Percentiles rank a stretch among this genome's conserved stretches.
phyloP scores from a whole-genome alignment of 2,888 invertebrate species.

The Lottia gigantea region DNA sequence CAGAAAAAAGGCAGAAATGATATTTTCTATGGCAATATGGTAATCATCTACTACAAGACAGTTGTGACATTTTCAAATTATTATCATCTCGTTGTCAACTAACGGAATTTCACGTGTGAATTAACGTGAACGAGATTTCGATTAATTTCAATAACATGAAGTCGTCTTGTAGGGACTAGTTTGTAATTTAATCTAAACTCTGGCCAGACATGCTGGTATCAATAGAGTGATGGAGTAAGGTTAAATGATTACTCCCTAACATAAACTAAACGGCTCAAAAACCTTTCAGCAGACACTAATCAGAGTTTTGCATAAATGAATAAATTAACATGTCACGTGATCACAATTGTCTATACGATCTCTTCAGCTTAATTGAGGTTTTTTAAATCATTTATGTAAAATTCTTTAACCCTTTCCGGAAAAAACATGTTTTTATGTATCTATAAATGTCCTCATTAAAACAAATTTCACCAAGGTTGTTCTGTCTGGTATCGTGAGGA shows the following conservation, averaged over 20 bases:
- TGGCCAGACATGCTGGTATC: neutral
- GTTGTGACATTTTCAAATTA: constrained; percentile 2
- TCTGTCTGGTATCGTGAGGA: too few relatives aligned
- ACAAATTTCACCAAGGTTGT: too few relatives aligned
- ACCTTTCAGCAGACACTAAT: too few relatives aligned
- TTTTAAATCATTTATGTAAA: too few relatives aligned
- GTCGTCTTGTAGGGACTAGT: constrained; percentile 17
- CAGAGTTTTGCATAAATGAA: too few relatives aligned
- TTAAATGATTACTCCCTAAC: constrained; percentile 3
- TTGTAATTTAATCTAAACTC: neutral
- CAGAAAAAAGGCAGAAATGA: neutral
- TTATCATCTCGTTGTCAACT: constrained; percentile 10
- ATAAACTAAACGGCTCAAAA: neutral
- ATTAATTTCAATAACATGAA: constrained; percentile 26
- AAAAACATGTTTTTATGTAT: too few relatives aligned
- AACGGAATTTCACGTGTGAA: constrained; percentile 10
- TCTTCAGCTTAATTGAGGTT: too few relatives aligned
- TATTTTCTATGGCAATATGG: constrained; percentile 3
- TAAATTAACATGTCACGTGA: too few relatives aligned
- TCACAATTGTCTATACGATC: too few relatives aligned
- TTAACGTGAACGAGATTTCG: constrained; percentile 10
- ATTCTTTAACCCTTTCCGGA: too few relatives aligned
- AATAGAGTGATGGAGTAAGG: constrained; percentile 2
- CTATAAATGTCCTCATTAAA: too few relatives aligned
- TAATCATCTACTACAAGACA: neutral